These are phyloP conservation scores for Homarus gammarus DNA, from an alignment of 2,888 invertebrate genomes.

Conservation along the genomic window DNA sequence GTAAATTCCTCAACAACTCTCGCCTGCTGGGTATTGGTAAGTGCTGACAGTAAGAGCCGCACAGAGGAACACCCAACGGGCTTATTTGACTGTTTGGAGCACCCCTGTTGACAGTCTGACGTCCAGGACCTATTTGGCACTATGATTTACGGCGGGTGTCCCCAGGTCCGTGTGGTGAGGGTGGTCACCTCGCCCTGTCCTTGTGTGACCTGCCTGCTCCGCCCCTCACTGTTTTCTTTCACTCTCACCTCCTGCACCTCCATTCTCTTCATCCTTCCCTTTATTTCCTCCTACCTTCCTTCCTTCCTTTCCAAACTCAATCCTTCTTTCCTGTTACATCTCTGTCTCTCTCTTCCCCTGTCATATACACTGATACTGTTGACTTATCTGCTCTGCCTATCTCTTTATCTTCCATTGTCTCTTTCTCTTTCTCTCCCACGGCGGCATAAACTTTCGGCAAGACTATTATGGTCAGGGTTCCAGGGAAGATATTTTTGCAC, in stretches of 20 bases:
- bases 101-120: slow-evolving; percentile 22
- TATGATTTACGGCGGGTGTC: not conserved
- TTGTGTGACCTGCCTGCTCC: not conserved
- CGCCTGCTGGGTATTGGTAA: no score
- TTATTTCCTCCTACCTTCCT: not conserved
- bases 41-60: not conserved
- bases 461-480: not conserved
- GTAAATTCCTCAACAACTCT: no score
- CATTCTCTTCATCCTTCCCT: not conserved
- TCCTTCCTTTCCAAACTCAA: not conserved
- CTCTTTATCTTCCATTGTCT: not conserved
- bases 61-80: not conserved
- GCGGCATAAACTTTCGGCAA: not conserved
- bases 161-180: not conserved
- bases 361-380: no score
- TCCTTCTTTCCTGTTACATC: not conserved
- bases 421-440: not conserved
- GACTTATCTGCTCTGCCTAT: no score
- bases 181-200: not conserved
- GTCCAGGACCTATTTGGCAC: not conserved
- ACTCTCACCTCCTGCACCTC: not conserved
- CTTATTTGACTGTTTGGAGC: not conserved
- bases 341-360: no score
- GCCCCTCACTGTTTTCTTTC: no score
- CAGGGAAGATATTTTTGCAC: not conserved